Evolutionary conservation across 1,140 invertebrate genomes (phyloP).

Genomic region (Berghia stephanieae): DNA sequence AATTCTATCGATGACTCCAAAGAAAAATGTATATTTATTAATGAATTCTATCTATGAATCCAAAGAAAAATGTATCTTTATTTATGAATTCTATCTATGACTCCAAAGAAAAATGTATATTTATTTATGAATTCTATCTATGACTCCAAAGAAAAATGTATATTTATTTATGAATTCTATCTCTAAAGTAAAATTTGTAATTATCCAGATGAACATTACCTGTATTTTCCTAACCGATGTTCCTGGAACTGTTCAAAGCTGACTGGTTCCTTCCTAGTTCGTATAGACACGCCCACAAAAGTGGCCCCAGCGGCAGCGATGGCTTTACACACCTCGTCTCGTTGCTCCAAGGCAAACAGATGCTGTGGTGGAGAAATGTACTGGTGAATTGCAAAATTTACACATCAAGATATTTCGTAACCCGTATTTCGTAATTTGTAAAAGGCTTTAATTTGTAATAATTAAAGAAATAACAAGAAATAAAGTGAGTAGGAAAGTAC

Average conservation of each 20-base stretch:
- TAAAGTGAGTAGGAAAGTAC: too few species aligned
- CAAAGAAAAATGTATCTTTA: too few species aligned
- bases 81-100: too few species aligned
- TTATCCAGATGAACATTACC: slow-evolving; percentile 70
- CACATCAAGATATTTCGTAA: not conserved
- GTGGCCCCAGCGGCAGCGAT: slow-evolving; percentile 82
- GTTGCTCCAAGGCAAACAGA: slow-evolving; percentile 84
- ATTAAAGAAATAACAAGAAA: not conserved
- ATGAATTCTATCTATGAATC: too few species aligned
- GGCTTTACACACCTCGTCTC: slow-evolving; percentile 86
- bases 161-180: too few species aligned
- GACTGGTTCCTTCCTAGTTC: slow-evolving; percentile 83
- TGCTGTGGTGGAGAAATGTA: slow-evolving; percentile 75
- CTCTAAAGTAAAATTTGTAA: too few species aligned
- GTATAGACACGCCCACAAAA: slow-evolving; percentile 84
- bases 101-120: too few species aligned
- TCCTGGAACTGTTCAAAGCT: slow-evolving; percentile 85
- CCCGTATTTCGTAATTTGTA: too few species aligned
- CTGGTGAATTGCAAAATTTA: not conserved
- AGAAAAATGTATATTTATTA: too few species aligned
- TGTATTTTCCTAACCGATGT: slow-evolving; percentile 90
- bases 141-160: too few species aligned
- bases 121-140: too few species aligned
- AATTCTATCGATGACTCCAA: too few species aligned
- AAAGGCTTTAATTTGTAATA: not conserved